Evolutionary conservation across 2,888 invertebrate species (phyloP).

Genomic region (Cephonodes hylas): DNA sequence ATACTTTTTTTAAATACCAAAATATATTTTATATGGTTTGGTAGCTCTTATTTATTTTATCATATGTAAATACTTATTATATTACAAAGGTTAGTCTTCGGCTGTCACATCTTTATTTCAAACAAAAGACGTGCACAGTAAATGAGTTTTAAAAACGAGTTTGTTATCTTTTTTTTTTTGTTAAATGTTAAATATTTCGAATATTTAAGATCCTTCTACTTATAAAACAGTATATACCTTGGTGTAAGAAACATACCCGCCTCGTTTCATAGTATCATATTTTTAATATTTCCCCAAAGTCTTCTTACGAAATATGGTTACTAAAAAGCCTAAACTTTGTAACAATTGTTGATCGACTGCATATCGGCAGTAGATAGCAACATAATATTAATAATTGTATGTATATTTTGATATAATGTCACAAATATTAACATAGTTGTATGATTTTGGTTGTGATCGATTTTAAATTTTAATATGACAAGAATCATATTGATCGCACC

Average conservation of each 20-base stretch:
- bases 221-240: neutral
- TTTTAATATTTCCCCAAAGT: neutral
- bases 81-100: slow-evolving; percentile 10
- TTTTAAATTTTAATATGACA: slow-evolving; percentile 32
- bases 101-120: slow-evolving; percentile 65
- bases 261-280: neutral
- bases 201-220: neutral
- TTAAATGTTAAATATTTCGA: neutral
- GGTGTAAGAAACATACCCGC: neutral
- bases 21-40: neutral
- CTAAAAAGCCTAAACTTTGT: neutral
- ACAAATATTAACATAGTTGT: slow-evolving; percentile 25
- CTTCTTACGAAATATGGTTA: neutral
- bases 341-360: slow-evolving; percentile 15
- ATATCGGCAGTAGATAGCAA: slow-evolving; percentile 2
- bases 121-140: slow-evolving; percentile 58
- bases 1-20: neutral
- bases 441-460: slow-evolving; percentile 76
- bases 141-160: slow-evolving; percentile 13
- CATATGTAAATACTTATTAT: neutral
- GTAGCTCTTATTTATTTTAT: neutral
- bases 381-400: slow-evolving; percentile 15
- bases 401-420: slow-evolving; percentile 17
- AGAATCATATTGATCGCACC: slow-evolving; percentile 64
- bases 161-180: neutral